Percentiles rank a stretch among this genome's conserved stretches.
Conservation (phyloP, 2,797 vertebrate genomes). For the Sylvia borin region DNA sequence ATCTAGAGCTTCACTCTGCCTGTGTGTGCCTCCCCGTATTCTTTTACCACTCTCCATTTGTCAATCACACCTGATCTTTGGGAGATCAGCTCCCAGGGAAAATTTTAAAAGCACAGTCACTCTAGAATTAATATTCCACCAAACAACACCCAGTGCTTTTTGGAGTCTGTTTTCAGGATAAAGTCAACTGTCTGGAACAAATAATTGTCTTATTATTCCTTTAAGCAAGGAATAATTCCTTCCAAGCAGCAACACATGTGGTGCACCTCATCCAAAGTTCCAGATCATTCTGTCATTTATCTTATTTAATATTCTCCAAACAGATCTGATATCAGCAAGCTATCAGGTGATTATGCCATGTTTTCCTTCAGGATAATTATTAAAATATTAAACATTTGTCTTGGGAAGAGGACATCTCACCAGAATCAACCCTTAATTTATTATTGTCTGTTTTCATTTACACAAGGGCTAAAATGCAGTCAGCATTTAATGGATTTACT, state of each 20-base stretch:
- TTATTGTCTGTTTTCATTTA: neutral
- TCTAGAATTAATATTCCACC: neutral
- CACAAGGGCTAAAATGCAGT: neutral
- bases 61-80: neutral
- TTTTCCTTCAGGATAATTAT: neutral
- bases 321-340: neutral
- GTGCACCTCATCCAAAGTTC: neutral
- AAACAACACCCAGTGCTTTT: neutral
- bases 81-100: neutral
- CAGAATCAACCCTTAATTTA: neutral
- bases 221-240: neutral
- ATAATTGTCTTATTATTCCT: neutral
- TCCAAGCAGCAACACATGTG: neutral
- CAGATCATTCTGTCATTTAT: neutral
- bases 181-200: neutral
- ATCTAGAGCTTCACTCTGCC: neutral
- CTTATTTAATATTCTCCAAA: neutral
- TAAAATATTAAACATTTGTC: neutral
- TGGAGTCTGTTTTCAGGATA: neutral
- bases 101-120: neutral
- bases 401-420: neutral
- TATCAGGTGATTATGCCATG: neutral
- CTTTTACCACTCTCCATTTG: neutral
- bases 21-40: neutral
- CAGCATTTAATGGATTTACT: neutral